Evolutionary conservation across 2,888 invertebrate genomes (phyloP), one percentile per base, ranked within the genome.

Genomic region (Dicyrtomina minuta): DNA sequence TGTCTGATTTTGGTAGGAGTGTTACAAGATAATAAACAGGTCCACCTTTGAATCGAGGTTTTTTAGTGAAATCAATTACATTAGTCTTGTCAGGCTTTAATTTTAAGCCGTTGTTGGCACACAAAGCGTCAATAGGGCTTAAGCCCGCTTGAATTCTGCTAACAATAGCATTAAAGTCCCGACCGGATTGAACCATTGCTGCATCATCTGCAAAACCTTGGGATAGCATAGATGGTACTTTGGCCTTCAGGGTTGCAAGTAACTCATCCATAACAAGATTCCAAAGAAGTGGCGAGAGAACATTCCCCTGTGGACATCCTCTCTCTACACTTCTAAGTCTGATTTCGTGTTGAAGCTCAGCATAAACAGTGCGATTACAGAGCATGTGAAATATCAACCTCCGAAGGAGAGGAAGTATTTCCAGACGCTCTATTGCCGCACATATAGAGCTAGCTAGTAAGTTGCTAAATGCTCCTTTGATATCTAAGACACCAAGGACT

Each of bases 391-490:
- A 5, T 33, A n/a, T 67, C 41, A 1, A 74, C 56, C 2, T 56
- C 58, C n/a, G n/a, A n/a, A n/a, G n/a, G n/a, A n/a, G n/a, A 15
- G 65, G 15, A 22, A 26, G 24, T 1, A 41, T 24, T 4, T 73
- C 13, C 0, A 75, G 71, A 1, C 58, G 17, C 0, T 43, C 20
- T 8, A 79, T 72, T 0, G 75, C 53, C 33, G 33, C 33, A 33
- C 33, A 5, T 3, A 33, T 8, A 3, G 33, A 3, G 2, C 60
- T 49, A 55, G 68, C 69, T 1, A 71, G 53, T 3, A 73, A 71
- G 20, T 76, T 75, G 51, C 74, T 76, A 61, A 80, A 79, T 4
- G 78, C 78, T 6, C 79, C 79, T 53, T 79, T 75, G 15, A 78
- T 77, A 39, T 79, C 78, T 2, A 79, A 77, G 1, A 71, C 73